These are phyloP conservation scores for Anolis apletophallus DNA, from an alignment of 2,797 vertebrate species.

Conservation along the genomic window DNA sequence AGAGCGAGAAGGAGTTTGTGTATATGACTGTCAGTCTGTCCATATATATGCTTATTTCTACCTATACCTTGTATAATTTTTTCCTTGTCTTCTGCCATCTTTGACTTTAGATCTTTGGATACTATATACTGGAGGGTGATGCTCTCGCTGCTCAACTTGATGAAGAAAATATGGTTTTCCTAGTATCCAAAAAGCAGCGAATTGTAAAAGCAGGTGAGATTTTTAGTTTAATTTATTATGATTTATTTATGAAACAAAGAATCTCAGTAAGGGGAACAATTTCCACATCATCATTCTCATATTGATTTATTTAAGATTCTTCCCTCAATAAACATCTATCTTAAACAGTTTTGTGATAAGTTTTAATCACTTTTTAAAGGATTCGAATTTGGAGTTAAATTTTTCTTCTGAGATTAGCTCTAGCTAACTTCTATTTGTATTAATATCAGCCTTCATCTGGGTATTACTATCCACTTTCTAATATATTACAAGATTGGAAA, in stretches of 20 bases:
- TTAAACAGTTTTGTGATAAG: not conserved
- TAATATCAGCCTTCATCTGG: not conserved
- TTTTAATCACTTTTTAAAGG: not conserved
- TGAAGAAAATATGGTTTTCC: constrained; percentile 74
- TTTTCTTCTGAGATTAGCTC: not conserved
- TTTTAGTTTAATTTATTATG: constrained; percentile 16
- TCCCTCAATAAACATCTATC: not conserved
- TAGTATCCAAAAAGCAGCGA: constrained; percentile 72
- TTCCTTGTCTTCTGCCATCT: not conserved
- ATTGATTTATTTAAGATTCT: not conserved
- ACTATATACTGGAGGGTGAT: constrained; percentile 60
- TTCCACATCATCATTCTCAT: not conserved
- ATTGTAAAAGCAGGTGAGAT: constrained; percentile 73
- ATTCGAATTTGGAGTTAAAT: not conserved
- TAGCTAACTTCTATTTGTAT: not conserved
- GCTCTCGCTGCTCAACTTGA: constrained; percentile 43
- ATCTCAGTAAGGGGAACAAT: too few relatives aligned
- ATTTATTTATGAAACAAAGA: not conserved
- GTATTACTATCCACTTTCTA: not conserved
- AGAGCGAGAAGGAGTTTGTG: not conserved
- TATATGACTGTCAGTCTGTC: not conserved
- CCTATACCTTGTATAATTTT: not conserved
- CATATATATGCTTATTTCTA: not conserved
- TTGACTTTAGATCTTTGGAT: constrained; percentile 78
- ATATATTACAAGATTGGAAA: too few relatives aligned